A percentile compares a stretch with the other conserved stretches of the same genome.
phyloP scores from a whole-genome alignment of 1,140 invertebrate species.

The Zaprionus africanus region DNA sequence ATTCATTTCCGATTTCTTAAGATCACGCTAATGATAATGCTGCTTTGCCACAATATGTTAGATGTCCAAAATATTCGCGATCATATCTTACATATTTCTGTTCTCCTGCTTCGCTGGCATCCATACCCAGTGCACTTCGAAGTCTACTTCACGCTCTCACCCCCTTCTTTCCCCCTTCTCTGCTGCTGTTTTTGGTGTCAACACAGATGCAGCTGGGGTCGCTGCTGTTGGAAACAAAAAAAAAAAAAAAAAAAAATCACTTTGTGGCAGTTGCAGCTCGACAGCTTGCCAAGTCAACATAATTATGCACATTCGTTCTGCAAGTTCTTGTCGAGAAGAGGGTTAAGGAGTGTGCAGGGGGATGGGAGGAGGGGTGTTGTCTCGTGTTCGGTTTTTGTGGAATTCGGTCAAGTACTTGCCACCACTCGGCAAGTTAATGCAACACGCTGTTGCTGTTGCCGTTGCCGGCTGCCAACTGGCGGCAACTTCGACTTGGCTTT shows the following conservation, averaged over 20 bases:
- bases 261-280: conserved; percentile 23
- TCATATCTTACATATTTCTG: neutral
- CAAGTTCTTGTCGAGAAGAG: neutral
- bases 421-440: conserved; percentile 36
- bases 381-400: conserved; percentile 32
- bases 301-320: conserved; percentile 66
- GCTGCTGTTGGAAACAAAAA: conserved; percentile 8
- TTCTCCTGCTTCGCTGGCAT: conserved; percentile 3
- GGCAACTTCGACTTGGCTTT: conserved; percentile 16
- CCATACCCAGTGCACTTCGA: conserved; percentile 5
- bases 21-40: neutral
- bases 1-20: neutral
- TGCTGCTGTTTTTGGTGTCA: conserved; percentile 39
- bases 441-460: conserved; percentile 32
- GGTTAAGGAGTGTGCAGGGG: neutral
- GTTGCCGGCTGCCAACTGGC: conserved; percentile 7
- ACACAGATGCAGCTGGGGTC: conserved; percentile 41
- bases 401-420: conserved; percentile 80
- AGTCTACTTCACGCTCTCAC: neutral
- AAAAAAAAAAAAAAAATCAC: conserved; percentile 19
- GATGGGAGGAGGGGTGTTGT: too few species aligned
- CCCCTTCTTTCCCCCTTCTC: neutral
- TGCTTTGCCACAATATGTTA: neutral
- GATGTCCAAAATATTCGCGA: neutral
- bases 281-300: conserved; percentile 55